phyloP scores from a whole-genome alignment of 2,797 vertebrate species.

The Babyrousa celebensis region DNA sequence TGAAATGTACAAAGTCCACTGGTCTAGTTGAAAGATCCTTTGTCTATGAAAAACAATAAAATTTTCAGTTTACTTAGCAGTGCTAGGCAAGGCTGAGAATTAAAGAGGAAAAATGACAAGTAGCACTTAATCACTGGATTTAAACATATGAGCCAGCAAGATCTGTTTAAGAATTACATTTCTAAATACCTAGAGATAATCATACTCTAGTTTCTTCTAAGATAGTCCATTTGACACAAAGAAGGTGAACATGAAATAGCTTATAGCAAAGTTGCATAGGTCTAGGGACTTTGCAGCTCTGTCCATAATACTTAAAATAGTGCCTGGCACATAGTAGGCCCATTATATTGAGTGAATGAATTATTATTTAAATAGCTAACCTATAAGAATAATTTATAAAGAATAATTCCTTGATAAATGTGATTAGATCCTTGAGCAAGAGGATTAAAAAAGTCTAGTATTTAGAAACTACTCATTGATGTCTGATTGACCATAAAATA shows the following conservation, averaged over 20 bases:
- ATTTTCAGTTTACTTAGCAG: neutral
- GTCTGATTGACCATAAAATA: neutral
- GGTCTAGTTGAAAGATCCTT: slow-evolving; percentile 4
- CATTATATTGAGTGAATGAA: neutral
- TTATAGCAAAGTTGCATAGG: neutral
- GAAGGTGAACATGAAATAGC: neutral
- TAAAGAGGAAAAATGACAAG: neutral
- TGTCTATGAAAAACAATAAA: slow-evolving; percentile 2
- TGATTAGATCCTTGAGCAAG: neutral
- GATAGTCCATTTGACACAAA: neutral
- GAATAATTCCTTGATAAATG: neutral
- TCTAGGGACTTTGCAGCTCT: neutral
- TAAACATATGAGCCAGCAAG: neutral
- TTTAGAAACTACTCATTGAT: slow-evolving; percentile 37
- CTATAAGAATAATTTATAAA: neutral
- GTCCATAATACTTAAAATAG: neutral
- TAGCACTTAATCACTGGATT: neutral
- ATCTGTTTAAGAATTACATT: slow-evolving; percentile 24
- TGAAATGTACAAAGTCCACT: neutral
- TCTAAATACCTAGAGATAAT: neutral
- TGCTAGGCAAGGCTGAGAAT: neutral
- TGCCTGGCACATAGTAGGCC: neutral
- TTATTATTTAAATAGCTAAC: neutral
- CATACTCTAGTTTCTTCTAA: neutral
- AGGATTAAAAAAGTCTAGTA: neutral